phyloP scores from a whole-genome alignment of 2,113 vertebrate species.

The Pica pica region DNA sequence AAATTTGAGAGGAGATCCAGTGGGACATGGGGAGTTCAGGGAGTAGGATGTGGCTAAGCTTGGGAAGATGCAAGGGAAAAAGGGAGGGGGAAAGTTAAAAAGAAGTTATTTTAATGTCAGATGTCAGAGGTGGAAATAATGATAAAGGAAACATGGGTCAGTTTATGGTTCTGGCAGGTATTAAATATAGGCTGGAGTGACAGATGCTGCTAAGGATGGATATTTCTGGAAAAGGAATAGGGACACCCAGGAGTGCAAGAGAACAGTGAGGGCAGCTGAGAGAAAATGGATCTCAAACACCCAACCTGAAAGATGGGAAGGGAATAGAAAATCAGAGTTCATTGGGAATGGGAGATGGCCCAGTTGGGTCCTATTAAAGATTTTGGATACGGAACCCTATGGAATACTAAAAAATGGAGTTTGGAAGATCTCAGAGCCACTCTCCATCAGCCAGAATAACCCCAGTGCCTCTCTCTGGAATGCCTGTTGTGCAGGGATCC shows the following conservation, averaged over 20 bases:
- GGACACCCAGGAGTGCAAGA: background rate
- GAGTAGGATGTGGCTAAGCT: background rate
- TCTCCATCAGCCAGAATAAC: background rate
- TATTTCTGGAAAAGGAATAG: background rate
- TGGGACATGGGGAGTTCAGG: background rate
- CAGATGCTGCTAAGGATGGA: background rate
- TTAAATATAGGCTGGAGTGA: background rate
- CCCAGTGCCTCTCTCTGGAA: rapidly evolving
- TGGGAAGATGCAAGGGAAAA: background rate
- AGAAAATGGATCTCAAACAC: background rate
- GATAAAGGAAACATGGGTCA: background rate
- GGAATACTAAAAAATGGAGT: rapidly evolving
- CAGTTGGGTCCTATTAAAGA: background rate
- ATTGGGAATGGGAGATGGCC: background rate
- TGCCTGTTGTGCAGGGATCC: constrained; percentile 74
- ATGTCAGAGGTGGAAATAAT: background rate
- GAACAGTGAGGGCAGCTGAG: background rate
- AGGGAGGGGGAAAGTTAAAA: rapidly evolving
- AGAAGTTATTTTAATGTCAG: background rate
- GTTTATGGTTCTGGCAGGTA: background rate
- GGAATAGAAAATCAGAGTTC: background rate
- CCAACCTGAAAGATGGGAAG: background rate
- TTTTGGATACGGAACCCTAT: rapidly evolving
- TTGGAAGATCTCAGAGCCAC: rapidly evolving
- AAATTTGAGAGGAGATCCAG: background rate